Evolutionary conservation across 2,888 invertebrate genomes (phyloP), one percentile per base, ranked within the genome.

Genomic region (Serripes groenlandicus): DNA sequence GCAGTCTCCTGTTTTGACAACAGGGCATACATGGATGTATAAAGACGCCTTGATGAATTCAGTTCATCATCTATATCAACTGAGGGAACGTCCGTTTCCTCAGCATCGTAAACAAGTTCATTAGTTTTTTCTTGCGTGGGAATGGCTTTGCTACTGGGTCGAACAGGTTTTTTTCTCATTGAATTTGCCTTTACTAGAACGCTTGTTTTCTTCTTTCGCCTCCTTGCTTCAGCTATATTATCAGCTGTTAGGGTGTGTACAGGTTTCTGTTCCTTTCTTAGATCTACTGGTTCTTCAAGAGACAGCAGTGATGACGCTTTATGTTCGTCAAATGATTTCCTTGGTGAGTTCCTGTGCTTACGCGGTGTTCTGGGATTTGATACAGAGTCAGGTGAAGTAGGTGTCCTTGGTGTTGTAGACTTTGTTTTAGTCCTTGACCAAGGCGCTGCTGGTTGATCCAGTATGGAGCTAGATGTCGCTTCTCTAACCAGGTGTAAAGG

Each of bases 21-120:
- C 0, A 66, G 66, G 15, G 37, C 42, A 26, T 66, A 66, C 42
- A 66, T 42, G 23, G 35, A 35, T 34, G 4, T 26, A 66, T 66
- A 66, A 21, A 66, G 35, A n/a, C 42, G 34, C 21, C 66, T 66
- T 4, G 66, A 66, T 26, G 66, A 35, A 26, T 66, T 35, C 2
- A 66, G 66, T 42, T 66, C 66, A 26, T 66, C 66, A 21, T 66
- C 18, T 11, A 66, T 66, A 42, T 66, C 42, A 1, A 66, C 42
- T 23, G 66, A 37, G 26, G 66, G 42, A 9, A 66, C 66, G 23
- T 66, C 66, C 15, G 30, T 32, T 18, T 62, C 62, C 1, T 66
- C n/a, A 21, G 37, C 42, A 62, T 34, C 21, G 32, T 62, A 30
- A 15, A 32, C 4, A 18, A 7, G 11, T 42, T 66, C 28, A 42